Percentiles rank a stretch among this genome's conserved stretches.
These are phyloP conservation scores for Nasua narica DNA, from an alignment of 2,797 vertebrate genomes.

Conservation along the genomic window DNA sequence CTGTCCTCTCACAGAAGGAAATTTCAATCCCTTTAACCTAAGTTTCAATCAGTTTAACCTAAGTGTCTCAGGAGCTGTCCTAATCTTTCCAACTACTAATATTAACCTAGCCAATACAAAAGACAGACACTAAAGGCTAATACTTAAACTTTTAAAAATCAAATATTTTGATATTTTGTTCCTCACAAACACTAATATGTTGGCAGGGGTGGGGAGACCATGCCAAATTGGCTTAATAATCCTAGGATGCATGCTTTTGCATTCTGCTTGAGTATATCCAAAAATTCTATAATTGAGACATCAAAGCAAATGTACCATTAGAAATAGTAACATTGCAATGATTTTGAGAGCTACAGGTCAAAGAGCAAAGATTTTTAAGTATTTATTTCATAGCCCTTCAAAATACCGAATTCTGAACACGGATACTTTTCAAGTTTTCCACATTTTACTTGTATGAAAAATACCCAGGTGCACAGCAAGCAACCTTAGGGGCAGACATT, in stretches of 20 bases:
- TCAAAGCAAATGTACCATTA: conserved; percentile 15
- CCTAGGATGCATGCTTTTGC: not conserved
- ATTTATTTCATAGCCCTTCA: conserved; percentile 29
- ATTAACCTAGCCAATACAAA: conserved; percentile 8
- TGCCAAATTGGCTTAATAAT: not conserved
- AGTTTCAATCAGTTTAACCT: not conserved
- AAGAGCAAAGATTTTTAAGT: not conserved
- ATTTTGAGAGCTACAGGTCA: not conserved
- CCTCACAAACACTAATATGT: not conserved
- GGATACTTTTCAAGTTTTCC: not conserved
- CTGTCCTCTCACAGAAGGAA: not conserved
- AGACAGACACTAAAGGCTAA: not conserved
- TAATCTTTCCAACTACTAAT: not conserved
- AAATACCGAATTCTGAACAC: conserved; percentile 26
- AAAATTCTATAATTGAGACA: conserved; percentile 10
- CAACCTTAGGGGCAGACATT: not conserved
- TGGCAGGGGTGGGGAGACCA: not conserved
- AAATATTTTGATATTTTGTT: not conserved
- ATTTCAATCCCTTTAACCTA: too few species aligned
- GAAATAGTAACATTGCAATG: not conserved
- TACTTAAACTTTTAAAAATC: conserved; percentile 19
- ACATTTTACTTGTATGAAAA: conserved; percentile 44
- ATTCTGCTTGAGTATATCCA: not conserved
- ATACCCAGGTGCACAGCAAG: not conserved
- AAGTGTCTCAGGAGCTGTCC: not conserved